phyloP scores from a whole-genome alignment of 2,888 invertebrate species.

The Synergus gifuensis region DNA sequence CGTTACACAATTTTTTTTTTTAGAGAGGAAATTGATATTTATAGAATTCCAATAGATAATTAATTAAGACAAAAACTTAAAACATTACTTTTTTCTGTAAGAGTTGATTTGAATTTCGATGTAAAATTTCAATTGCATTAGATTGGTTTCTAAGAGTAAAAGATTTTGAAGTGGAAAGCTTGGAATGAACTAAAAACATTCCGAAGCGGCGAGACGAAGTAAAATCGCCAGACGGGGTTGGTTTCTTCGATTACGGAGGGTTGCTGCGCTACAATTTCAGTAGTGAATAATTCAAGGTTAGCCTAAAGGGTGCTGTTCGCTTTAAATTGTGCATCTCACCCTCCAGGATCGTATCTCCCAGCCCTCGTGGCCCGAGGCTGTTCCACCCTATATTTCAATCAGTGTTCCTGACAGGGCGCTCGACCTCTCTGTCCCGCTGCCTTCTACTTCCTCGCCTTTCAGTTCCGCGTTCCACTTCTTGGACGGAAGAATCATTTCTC shows the following conservation, averaged over 20 bases:
- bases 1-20: not conserved
- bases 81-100: not conserved
- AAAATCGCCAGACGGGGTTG: constrained; percentile 31
- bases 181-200: constrained; percentile 43
- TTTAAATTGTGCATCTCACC: constrained; percentile 70
- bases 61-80: not conserved
- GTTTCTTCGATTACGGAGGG: constrained; percentile 44
- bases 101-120: constrained; percentile 2
- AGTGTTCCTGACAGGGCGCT: constrained; percentile 72
- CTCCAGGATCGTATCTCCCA: constrained; percentile 57
- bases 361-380: constrained; percentile 67
- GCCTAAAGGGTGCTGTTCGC: constrained; percentile 67
- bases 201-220: not conserved
- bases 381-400: constrained; percentile 76
- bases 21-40: not conserved
- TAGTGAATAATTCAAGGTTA: constrained; percentile 70
- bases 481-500: constrained; percentile 38
- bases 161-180: not conserved
- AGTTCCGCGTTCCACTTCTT: constrained; percentile 27
- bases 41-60: not conserved
- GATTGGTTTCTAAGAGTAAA: not conserved
- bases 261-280: constrained; percentile 66
- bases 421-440: constrained; percentile 45
- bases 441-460: constrained; percentile 37
- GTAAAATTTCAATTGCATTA: not conserved